Evolutionary conservation across 2,797 vertebrate species (phyloP).

Genomic region (Mycteria americana): DNA sequence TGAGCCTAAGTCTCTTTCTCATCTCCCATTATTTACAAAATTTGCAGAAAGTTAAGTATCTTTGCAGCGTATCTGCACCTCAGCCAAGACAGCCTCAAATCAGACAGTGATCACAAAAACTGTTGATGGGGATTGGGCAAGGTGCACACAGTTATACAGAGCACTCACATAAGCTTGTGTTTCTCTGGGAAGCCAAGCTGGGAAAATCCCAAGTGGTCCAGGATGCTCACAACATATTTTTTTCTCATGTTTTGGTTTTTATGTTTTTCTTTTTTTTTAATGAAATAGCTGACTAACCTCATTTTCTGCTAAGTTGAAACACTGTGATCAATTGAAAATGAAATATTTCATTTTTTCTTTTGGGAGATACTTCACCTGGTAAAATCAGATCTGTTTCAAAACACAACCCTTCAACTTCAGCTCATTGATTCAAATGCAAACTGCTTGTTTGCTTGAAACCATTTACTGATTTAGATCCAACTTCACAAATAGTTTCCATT

Average conservation of each 20-base stretch:
- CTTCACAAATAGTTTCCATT: conserved; percentile 46
- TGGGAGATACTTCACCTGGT: not conserved
- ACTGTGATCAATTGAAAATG: not conserved
- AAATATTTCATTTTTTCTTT: not conserved
- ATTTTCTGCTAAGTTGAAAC: not conserved
- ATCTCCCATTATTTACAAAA: not conserved
- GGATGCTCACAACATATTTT: not conserved
- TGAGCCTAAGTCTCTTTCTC: not conserved
- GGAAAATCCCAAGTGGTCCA: not conserved
- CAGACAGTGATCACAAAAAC: not conserved
- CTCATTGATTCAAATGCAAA: conserved; percentile 7
- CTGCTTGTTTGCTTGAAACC: not conserved
- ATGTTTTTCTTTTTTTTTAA: too few relatives aligned
- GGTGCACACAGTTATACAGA: not conserved
- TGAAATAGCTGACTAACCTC: not conserved
- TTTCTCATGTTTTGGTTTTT: not conserved
- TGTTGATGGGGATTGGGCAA: not conserved
- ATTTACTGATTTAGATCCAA: conserved; percentile 20
- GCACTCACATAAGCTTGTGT: not conserved
- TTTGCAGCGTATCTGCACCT: not conserved
- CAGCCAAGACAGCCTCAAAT: not conserved
- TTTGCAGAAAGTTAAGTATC: not conserved
- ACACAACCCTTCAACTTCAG: not conserved
- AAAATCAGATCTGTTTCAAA: conserved; percentile 2
- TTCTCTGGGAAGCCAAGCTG: not conserved